phyloP scores from a whole-genome alignment of 2,797 vertebrate species.

The Sternarchorhynchus goeldii region DNA sequence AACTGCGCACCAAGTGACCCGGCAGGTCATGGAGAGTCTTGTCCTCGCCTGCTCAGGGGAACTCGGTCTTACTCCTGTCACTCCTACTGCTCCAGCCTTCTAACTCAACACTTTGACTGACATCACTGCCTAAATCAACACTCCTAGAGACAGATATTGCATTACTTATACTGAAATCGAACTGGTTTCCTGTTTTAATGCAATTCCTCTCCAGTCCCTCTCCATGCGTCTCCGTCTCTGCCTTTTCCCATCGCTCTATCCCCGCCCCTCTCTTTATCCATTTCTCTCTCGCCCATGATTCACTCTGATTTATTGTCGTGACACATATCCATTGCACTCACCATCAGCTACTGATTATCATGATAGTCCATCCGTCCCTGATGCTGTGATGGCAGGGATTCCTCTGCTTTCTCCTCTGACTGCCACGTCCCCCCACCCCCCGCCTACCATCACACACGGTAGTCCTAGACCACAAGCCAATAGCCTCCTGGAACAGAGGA shows the following conservation, averaged over 20 bases:
- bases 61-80: conserved; percentile 7
- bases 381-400: conserved; percentile 18
- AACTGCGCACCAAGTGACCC: too few species aligned
- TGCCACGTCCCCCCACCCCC: too few species aligned
- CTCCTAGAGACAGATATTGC: conserved; percentile 15
- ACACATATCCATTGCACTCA: conserved; percentile 6
- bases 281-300: background rate
- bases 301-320: conserved; percentile 21
- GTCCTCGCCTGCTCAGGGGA: too few species aligned
- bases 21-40: too few species aligned
- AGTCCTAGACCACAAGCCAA: conserved; percentile 20
- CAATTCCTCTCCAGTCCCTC: background rate
- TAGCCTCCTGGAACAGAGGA: conserved; percentile 22
- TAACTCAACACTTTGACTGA: conserved; percentile 35
- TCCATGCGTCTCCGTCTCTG: conserved; percentile 3
- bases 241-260: background rate
- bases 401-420: background rate
- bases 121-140: background rate
- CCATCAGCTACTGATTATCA: conserved; percentile 39
- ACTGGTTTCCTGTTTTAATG: background rate
- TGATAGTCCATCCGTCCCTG: conserved; percentile 23
- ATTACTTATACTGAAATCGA: conserved; percentile 1
- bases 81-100: conserved; percentile 1
- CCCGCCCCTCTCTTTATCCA: background rate
- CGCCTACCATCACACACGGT: background rate